phyloP scores from a whole-genome alignment of 2,888 invertebrate species.

The Microctonus brassicae region DNA sequence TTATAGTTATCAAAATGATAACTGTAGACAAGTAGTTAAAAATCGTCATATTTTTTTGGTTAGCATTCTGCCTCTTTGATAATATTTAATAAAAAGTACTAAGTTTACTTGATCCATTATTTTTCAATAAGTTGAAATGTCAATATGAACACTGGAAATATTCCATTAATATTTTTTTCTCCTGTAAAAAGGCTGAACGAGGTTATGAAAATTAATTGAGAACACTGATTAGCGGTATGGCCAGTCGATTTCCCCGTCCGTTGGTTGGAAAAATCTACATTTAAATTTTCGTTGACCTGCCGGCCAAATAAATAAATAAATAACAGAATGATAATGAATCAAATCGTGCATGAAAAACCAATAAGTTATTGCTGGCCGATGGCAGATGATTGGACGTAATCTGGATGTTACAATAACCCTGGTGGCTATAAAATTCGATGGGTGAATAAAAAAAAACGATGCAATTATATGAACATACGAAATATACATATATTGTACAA shows the following conservation, averaged over 20 bases:
- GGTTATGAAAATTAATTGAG: slow-evolving; percentile 37
- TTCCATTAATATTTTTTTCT: slow-evolving; percentile 42
- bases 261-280: slow-evolving; percentile 26
- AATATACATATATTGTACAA: slow-evolving; percentile 52
- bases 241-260: slow-evolving; percentile 15
- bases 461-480: slow-evolving; percentile 26
- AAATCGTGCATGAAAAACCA: slow-evolving; percentile 67
- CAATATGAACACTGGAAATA: slow-evolving; percentile 30
- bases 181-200: slow-evolving; percentile 4
- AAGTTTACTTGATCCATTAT: slow-evolving; percentile 20
- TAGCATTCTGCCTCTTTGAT: no score
- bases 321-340: slow-evolving; percentile 68
- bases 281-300: slow-evolving; percentile 3
- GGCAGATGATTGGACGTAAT: slow-evolving; percentile 63
- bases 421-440: slow-evolving; percentile 15
- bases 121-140: not conserved
- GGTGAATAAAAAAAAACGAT: not conserved
- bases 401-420: slow-evolving; percentile 32
- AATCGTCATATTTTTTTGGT: no score
- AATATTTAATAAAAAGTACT: no score
- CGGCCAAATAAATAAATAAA: slow-evolving; percentile 64
- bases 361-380: slow-evolving; percentile 63
- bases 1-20: no score
- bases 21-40: no score
- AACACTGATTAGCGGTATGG: slow-evolving; percentile 30